Evolutionary conservation across 2,888 invertebrate genomes (phyloP), one percentile per base, ranked within the genome.

Genomic region (Drosophila paracracens): DNA sequence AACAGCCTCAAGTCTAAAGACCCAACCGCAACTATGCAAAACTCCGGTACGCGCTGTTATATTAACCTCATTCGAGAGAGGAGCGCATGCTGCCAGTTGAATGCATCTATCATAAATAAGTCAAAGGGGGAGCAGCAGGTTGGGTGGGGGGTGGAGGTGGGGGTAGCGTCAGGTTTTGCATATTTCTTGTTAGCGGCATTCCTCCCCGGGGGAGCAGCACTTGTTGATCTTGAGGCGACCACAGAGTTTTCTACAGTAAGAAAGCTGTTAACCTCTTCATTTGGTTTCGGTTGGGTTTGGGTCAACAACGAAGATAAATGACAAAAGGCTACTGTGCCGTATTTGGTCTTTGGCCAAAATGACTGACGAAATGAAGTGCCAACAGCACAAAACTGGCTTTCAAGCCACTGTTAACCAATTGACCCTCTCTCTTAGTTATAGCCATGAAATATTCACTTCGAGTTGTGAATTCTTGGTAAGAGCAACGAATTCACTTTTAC

Each of bases 281-380:
- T 46, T 16, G 25, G 46, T 46, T 46, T 46, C 16, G 46, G 56
- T 27, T 40, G 21, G 31, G 43, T 31, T 57, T 50, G 62, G 79
- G 79, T 59, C 75, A 79, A 63, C 65, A 81, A 58, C 70, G 33
- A 72, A 85, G 81, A 88, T 73, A 84, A 87, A 89, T 85, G 89
- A 85, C 88, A 89, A 89, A 89, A 87, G 88, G 85, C 85, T 85
- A 87, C 85, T 80, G 85, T 76, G 71, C 67, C n/a, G 21, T 31
- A 31, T 21, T 6, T 79, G 65, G 46, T 66, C 68, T 56, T 76
- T 79, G 70, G 62, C 63, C 56, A 56, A 29, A 29, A 63, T 74
- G 63, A 70, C 62, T 38, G 56, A 66, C 70, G 69, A 56, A 61
- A 59, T 65, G 25, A 50, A 29, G 29, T 57, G 57, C 21, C 57